Conservation (phyloP, 2,113 vertebrate species). For the Megalops atlanticus region DNA sequence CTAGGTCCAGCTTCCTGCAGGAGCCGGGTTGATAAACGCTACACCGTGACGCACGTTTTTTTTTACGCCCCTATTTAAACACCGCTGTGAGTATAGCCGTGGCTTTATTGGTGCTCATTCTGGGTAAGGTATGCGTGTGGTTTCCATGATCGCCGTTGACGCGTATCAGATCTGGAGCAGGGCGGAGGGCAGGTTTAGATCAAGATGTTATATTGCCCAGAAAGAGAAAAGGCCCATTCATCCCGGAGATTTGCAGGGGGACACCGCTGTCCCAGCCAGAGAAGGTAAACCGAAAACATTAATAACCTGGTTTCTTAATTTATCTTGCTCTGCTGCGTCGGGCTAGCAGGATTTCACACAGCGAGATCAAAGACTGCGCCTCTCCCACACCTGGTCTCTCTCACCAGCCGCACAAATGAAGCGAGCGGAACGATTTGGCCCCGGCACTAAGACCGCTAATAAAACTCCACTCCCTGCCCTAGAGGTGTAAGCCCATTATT, state of each 20-base stretch:
- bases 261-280: conserved; percentile 5
- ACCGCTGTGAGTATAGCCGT: background rate
- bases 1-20: background rate
- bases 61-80: background rate
- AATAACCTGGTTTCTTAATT: conserved; percentile 19
- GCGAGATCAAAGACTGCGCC: conserved; percentile 26
- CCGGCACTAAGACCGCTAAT: conserved; percentile 5
- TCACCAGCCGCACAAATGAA: conserved; percentile 17
- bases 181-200: conserved; percentile 3
- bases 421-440: conserved; percentile 2
- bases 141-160: background rate
- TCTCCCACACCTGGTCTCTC: conserved; percentile 37
- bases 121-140: background rate
- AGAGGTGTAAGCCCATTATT: conserved; percentile 15
- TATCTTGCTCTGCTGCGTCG: conserved; percentile 16
- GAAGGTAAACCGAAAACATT: background rate
- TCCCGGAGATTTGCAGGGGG: background rate
- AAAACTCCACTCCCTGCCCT: background rate
- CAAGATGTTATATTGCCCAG: conserved; percentile 11
- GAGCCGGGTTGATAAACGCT: background rate
- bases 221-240: conserved; percentile 26
- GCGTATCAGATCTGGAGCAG: background rate
- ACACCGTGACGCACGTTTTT: background rate
- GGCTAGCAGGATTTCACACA: conserved; percentile 24
- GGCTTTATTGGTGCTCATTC: background rate